Conservation (phyloP, 2,888 invertebrate species). For the Parnassius mnemosyne region DNA sequence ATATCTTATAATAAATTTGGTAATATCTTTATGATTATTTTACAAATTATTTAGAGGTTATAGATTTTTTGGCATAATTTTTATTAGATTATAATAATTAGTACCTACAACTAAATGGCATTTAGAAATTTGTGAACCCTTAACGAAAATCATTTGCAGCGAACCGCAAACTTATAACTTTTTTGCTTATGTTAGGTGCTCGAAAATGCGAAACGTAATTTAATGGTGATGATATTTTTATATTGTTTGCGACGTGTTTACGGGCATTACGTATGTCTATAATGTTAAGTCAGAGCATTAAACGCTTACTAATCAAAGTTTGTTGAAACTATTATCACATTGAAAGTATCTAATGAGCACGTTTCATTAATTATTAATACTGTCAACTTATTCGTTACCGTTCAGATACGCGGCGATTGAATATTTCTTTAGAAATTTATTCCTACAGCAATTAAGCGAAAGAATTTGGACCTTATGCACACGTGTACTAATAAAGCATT, state of each 20-base stretch:
- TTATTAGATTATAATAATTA: no score
- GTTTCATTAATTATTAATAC: constrained; percentile 13
- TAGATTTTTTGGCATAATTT: no score
- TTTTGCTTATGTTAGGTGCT: no score
- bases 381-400: constrained; percentile 5
- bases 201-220: background rate
- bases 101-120: no score
- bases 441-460: background rate
- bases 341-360: constrained; percentile 20
- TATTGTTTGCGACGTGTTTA: constrained; percentile 5
- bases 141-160: background rate
- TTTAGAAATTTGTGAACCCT: no score
- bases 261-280: constrained; percentile 3
- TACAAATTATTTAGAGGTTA: no score
- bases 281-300: constrained; percentile 7
- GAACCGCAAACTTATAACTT: no score
- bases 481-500: constrained; percentile 18
- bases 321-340: constrained; percentile 18
- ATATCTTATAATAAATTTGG: no score
- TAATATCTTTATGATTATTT: no score
- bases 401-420: background rate
- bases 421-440: background rate
- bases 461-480: constrained; percentile 19
- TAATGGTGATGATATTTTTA: constrained; percentile 4
- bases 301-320: constrained; percentile 5